Evolutionary conservation across 2,797 vertebrate species (phyloP).

Genomic region (Lepidocolaptes lacrymiger): DNA sequence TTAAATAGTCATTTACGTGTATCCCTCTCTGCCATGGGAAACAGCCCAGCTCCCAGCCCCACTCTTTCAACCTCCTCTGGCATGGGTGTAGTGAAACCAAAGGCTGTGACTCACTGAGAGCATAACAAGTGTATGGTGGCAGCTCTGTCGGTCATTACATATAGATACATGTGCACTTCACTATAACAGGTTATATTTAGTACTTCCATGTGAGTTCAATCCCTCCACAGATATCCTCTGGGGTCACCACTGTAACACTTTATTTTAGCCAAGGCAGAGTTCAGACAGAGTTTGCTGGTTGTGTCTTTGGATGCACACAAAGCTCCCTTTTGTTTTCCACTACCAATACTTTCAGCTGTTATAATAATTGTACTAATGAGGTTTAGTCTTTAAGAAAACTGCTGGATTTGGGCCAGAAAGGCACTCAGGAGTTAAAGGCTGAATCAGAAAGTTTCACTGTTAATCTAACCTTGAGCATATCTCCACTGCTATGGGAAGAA

Average conservation of each 20-base stretch:
- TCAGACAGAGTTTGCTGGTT: slow-evolving; percentile 26
- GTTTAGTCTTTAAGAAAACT: background rate
- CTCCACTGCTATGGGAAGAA: background rate
- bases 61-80: background rate
- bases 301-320: background rate
- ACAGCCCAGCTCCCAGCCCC: background rate
- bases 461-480: background rate
- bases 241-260: background rate
- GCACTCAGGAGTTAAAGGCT: background rate
- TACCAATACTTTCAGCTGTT: background rate
- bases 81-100: background rate
- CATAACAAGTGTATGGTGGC: background rate
- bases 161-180: background rate
- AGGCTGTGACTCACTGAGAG: background rate
- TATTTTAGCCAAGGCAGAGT: background rate
- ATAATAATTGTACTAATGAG: slow-evolving; percentile 17
- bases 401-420: background rate
- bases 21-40: accelerated
- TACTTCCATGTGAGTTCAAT: background rate
- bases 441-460: background rate
- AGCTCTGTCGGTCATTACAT: background rate
- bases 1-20: background rate
- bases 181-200: background rate
- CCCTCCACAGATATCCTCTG: background rate
- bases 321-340: slow-evolving; percentile 15